Evolutionary conservation across 2,797 vertebrate genomes (phyloP).

Genomic region (Diceros bicornis): DNA sequence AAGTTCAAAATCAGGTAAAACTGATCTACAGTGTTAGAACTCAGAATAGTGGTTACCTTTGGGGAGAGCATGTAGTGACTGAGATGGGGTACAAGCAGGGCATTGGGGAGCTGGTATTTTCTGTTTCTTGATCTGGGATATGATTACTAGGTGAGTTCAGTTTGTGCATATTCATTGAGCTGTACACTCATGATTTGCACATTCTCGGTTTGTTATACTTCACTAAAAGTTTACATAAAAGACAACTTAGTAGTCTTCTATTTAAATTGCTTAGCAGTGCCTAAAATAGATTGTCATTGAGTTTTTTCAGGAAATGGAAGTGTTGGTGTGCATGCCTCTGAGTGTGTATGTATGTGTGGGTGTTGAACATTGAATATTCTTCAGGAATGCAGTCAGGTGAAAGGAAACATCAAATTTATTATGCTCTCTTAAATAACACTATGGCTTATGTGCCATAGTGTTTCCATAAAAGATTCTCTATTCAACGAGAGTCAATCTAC

Average conservation of each 20-base stretch:
- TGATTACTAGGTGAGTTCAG: neutral
- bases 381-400: conserved; percentile 73
- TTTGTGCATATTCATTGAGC: conserved; percentile 35
- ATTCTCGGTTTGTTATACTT: conserved; percentile 32
- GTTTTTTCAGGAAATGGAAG: conserved; percentile 75
- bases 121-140: neutral
- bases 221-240: conserved; percentile 46
- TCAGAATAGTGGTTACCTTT: neutral
- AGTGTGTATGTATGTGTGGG: conserved; percentile 24
- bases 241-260: conserved; percentile 60
- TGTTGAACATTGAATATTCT: conserved; percentile 64
- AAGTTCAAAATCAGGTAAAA: conserved; percentile 41
- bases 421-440: conserved; percentile 64
- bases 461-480: conserved; percentile 53
- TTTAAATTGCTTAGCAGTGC: conserved; percentile 69
- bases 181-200: neutral
- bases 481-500: conserved; percentile 68
- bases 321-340: conserved; percentile 18
- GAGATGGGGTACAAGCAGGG: neutral
- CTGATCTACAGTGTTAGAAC: neutral
- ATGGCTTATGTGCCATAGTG: neutral
- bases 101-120: neutral
- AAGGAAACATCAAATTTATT: conserved; percentile 76
- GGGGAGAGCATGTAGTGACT: neutral
- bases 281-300: conserved; percentile 68